phyloP scores from a whole-genome alignment of 2,888 invertebrate species.

The Ecdyonurus torrentis region DNA sequence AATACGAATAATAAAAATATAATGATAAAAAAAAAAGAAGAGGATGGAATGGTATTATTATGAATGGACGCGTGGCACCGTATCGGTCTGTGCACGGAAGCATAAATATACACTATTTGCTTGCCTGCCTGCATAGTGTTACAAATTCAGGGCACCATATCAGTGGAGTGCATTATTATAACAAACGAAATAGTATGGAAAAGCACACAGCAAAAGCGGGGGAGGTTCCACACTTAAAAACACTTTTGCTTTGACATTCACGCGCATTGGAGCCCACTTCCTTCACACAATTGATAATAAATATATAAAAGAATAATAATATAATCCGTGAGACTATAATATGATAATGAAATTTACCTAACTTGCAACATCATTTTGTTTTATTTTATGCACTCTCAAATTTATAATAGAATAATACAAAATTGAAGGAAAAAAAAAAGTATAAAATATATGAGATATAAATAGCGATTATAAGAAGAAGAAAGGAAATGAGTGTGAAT shows the following conservation, averaged over 20 bases:
- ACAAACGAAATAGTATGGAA: background rate
- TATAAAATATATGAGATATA: too few species aligned
- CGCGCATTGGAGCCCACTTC: constrained; percentile 2
- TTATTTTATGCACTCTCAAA: background rate
- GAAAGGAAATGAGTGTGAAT: background rate
- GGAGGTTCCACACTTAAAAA: background rate
- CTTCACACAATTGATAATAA: too few species aligned
- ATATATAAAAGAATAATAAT: too few species aligned
- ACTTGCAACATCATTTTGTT: background rate
- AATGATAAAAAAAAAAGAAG: too few species aligned
- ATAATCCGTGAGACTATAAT: too few species aligned
- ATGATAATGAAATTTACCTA: too few species aligned
- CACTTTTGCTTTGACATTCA: background rate
- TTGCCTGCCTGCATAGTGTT: background rate
- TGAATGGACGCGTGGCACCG: constrained; percentile 1
- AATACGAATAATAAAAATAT: too few species aligned
- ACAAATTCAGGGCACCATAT: background rate
- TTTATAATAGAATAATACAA: background rate
- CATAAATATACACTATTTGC: too few species aligned
- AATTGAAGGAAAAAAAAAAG: too few species aligned
- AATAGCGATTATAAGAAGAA: too few species aligned
- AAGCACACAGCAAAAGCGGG: background rate
- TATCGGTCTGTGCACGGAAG: background rate
- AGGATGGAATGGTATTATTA: too few species aligned
- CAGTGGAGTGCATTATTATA: background rate